Conservation (phyloP, 2,888 invertebrate genomes). For the Oligia fasciuncula region DNA sequence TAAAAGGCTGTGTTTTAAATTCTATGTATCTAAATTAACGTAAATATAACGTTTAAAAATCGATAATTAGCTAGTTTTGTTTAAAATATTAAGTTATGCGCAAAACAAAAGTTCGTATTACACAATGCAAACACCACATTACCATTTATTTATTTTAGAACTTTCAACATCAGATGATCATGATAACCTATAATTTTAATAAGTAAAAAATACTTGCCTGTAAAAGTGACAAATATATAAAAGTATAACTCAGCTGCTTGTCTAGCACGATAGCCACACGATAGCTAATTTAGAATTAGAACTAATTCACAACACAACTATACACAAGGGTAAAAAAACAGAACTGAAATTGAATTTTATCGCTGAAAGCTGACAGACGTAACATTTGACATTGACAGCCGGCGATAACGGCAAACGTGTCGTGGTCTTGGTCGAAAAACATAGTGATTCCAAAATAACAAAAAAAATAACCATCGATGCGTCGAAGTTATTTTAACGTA, state of each 20-base stretch:
- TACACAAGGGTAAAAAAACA: not conserved
- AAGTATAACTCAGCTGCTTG: not conserved
- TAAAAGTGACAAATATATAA: not conserved
- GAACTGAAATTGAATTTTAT: constrained; percentile 17
- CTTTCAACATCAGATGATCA: constrained; percentile 22
- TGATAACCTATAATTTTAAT: constrained; percentile 39
- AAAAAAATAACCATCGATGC: not conserved
- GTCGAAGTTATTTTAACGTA: no score
- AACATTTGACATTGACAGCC: constrained; percentile 34
- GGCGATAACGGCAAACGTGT: constrained; percentile 12
- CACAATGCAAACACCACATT: constrained; percentile 17
- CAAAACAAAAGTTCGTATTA: constrained; percentile 1
- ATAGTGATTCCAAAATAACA: constrained; percentile 1
- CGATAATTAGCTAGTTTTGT: not conserved
- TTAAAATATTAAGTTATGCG: not conserved
- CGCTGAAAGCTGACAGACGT: not conserved
- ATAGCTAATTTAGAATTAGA: constrained; percentile 1
- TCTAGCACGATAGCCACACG: constrained; percentile 13
- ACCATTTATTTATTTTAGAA: constrained; percentile 23
- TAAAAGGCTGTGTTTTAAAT: not conserved
- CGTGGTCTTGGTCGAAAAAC: constrained; percentile 8
- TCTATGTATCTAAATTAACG: no score
- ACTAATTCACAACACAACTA: constrained; percentile 29
- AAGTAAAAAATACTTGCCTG: constrained; percentile 22
- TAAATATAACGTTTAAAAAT: not conserved